Conservation (phyloP, 2,113 vertebrate genomes). For the Phalacrocorax pelagicus region DNA sequence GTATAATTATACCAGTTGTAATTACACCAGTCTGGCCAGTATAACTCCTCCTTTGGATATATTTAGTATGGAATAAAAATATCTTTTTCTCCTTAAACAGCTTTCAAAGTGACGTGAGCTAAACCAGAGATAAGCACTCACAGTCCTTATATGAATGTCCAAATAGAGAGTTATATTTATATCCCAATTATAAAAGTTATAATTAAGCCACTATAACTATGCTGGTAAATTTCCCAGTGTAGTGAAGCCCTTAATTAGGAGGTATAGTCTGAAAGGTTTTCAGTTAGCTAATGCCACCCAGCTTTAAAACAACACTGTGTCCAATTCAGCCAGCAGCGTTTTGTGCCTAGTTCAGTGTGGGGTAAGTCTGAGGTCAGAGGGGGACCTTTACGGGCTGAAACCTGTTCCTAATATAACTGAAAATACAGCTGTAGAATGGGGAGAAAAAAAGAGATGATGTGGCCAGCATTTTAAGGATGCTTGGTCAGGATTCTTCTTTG, state of each 20-base stretch:
- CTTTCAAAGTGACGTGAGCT: background rate
- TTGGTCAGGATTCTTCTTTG: background rate
- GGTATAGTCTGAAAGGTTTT: background rate
- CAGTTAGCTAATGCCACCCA: background rate
- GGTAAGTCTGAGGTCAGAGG: background rate
- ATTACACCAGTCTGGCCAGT: background rate
- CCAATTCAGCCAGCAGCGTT: background rate
- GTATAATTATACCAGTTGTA: background rate
- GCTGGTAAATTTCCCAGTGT: background rate
- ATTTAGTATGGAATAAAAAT: background rate
- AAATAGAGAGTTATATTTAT: background rate
- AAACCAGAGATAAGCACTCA: constrained; percentile 12
- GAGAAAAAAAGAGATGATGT: fast-evolving
- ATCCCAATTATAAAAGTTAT: constrained; percentile 2
- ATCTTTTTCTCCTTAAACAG: background rate
- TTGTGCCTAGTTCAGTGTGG: background rate
- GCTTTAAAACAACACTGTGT: background rate
- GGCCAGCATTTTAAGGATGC: background rate
- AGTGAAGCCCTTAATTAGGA: constrained; percentile 3
- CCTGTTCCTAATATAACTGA: background rate
- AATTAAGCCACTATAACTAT: background rate
- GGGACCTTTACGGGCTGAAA: background rate
- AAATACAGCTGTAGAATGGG: background rate
- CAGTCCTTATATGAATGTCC: background rate
- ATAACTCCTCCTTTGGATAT: background rate